Conservation (phyloP, 2,888 invertebrate species). For the Stenoptilia bipunctidactyla region DNA sequence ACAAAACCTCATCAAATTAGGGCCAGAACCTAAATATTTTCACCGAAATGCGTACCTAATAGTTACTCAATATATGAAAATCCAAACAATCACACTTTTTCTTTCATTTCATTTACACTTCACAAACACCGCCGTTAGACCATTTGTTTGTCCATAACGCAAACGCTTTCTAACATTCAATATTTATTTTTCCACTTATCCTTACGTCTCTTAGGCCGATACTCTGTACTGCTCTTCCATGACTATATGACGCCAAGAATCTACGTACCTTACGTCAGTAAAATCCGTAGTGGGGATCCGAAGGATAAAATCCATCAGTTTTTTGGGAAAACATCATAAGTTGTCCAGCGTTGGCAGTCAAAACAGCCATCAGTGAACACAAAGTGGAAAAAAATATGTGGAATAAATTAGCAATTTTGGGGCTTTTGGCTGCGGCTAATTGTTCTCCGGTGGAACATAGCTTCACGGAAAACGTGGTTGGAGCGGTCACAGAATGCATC, state of each 20-base stretch:
- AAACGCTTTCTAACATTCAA: constrained; percentile 67
- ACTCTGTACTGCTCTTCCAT: constrained; percentile 32
- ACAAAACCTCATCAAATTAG: too few species aligned
- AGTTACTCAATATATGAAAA: constrained; percentile 33
- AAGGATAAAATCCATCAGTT: constrained; percentile 64
- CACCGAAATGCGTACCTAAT: constrained; percentile 25
- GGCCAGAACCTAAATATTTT: constrained; percentile 22
- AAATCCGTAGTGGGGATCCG: constrained; percentile 40
- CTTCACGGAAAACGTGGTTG: constrained; percentile 52
- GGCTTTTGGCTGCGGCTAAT: constrained; percentile 46
- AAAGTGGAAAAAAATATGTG: constrained; percentile 32
- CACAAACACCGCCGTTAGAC: constrained; percentile 39
- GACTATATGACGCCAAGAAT: constrained; percentile 45
- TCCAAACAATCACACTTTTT: constrained; percentile 67
- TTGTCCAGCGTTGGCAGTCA: constrained; percentile 44
- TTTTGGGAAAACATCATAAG: constrained; percentile 63
- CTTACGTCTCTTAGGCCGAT: constrained; percentile 33
- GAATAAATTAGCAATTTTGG: constrained; percentile 41
- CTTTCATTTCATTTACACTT: constrained; percentile 64
- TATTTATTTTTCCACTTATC: constrained; percentile 69
- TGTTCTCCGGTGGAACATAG: constrained; percentile 52
- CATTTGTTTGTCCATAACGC: constrained; percentile 47
- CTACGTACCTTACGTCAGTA: constrained; percentile 49
- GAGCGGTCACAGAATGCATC: constrained; percentile 68
- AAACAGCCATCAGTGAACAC: constrained; percentile 24